Conservation (phyloP, 2,888 invertebrate species). For the Linnaemya tessellans region DNA sequence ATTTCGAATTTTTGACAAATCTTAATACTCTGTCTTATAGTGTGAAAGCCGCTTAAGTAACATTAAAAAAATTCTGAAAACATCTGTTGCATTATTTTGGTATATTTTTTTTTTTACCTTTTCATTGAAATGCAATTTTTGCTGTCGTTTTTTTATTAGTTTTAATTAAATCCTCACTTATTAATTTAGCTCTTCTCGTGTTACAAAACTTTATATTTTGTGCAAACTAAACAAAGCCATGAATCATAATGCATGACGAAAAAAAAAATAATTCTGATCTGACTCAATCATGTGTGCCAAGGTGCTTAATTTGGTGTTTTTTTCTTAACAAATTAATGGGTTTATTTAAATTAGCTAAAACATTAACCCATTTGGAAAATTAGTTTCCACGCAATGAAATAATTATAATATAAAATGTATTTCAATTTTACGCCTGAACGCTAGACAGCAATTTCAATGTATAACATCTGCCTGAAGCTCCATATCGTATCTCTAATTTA, state of each 20-base stretch:
- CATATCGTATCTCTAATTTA: neutral
- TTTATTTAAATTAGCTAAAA: neutral
- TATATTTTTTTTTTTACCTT: neutral
- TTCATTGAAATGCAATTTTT: constrained; percentile 2
- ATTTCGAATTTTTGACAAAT: too few species aligned
- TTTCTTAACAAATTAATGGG: neutral
- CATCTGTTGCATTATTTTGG: neutral
- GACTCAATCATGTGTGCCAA: constrained; percentile 47
- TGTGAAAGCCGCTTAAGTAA: too few species aligned
- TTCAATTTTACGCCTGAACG: constrained; percentile 5
- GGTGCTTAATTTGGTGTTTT: constrained; percentile 12
- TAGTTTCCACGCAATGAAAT: neutral
- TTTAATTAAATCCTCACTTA: constrained; percentile 40
- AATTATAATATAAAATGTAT: neutral
- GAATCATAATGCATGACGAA: constrained; percentile 20
- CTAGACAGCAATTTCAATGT: neutral
- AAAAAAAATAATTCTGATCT: constrained; percentile 2
- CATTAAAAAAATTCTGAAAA: neutral
- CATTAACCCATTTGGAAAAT: neutral
- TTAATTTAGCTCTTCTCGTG: constrained; percentile 8
- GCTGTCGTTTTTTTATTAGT: neutral
- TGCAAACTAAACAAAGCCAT: neutral
- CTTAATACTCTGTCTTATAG: too few species aligned
- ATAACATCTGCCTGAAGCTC: constrained; percentile 11
- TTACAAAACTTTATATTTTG: constrained; percentile 3